Evolutionary conservation across 2,888 invertebrate species (phyloP).

Genomic region (Sisyra nigra): DNA sequence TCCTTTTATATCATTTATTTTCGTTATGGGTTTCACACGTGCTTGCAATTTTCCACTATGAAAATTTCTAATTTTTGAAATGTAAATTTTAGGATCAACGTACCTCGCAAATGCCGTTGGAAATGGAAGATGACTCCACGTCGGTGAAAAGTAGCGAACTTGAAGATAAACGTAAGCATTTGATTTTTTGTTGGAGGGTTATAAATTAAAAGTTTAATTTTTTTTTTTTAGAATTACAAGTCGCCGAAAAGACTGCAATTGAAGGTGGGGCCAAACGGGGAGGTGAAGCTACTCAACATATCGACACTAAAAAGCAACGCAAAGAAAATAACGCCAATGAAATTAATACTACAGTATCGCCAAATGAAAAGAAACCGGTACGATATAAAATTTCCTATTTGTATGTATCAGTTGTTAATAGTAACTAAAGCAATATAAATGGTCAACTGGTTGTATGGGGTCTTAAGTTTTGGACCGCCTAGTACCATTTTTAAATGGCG

Average conservation of each 20-base stretch:
- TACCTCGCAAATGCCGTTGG: conserved; percentile 76
- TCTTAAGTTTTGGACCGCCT: no score
- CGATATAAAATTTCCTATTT: neutral
- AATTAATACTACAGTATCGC: neutral
- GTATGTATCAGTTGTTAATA: neutral
- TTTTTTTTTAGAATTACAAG: conserved; percentile 23
- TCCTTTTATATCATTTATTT: neutral
- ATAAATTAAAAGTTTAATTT: conserved; percentile 5
- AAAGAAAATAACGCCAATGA: conserved; percentile 6
- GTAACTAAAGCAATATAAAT: no score
- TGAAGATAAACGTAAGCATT: conserved; percentile 53
- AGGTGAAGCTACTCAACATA: conserved; percentile 16
- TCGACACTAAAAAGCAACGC: conserved; percentile 9
- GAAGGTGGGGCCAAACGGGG: conserved; percentile 13
- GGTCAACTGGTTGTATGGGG: no score
- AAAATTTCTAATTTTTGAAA: neutral
- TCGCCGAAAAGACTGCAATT: conserved; percentile 24
- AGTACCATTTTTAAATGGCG: no score
- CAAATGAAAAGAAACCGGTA: conserved; percentile 17
- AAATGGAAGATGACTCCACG: conserved; percentile 82
- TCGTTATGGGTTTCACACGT: conserved; percentile 7
- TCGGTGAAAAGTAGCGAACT: conserved; percentile 70
- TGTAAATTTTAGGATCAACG: conserved; percentile 61
- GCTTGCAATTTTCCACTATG: conserved; percentile 3
- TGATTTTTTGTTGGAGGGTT: conserved; percentile 8